These are phyloP conservation scores for Rhagophthalmus giganteus DNA, from an alignment of 2,888 invertebrate species.

Conservation along the genomic window DNA sequence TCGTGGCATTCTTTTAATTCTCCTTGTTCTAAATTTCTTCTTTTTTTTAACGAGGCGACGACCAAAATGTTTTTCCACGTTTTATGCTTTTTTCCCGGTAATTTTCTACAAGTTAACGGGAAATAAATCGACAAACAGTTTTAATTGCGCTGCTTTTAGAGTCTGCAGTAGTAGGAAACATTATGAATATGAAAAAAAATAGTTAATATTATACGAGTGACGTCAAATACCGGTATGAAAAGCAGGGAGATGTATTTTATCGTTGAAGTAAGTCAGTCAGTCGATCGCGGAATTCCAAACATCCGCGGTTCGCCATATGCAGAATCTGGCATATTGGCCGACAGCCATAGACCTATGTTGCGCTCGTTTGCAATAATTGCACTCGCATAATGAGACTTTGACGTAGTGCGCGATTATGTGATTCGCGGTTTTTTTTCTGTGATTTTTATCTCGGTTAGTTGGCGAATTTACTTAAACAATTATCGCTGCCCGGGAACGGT, in stretches of 20 bases:
- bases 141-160: neutral
- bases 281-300: constrained; percentile 15
- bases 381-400: neutral
- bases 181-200: neutral
- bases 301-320: constrained; percentile 9
- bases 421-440: constrained; percentile 2
- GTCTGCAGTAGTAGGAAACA: neutral
- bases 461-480: too few relatives aligned
- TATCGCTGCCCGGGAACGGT: too few relatives aligned
- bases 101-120: neutral
- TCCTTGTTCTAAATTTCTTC: too few relatives aligned
- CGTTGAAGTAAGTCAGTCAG: constrained; percentile 2
- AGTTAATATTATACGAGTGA: constrained; percentile 4
- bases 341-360: constrained; percentile 3
- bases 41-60: too few relatives aligned
- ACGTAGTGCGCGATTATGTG: constrained; percentile 3
- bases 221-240: constrained; percentile 6
- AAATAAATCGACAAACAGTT: neutral
- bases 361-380: constrained; percentile 3
- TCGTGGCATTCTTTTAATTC: too few relatives aligned
- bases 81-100: neutral
- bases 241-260: neutral
- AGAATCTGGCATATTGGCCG: constrained; percentile 6
- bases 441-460: neutral
- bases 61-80: too few relatives aligned